These are phyloP conservation scores for Brachionus angularis DNA, from an alignment of 1,140 invertebrate species.

Conservation along the genomic window DNA sequence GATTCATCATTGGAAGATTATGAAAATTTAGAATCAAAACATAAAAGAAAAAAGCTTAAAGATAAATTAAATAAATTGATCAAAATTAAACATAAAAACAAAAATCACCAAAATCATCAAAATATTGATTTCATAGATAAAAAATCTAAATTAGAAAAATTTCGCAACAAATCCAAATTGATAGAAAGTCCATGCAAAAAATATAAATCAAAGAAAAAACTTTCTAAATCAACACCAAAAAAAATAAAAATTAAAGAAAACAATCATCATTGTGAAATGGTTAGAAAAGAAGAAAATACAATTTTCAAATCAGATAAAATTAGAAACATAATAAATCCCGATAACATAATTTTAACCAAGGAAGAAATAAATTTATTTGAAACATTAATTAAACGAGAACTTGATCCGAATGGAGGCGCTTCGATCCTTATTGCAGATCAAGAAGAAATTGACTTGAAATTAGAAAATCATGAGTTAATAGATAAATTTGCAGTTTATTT, in stretches of 20 bases:
- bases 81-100: background rate
- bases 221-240: too few relatives aligned
- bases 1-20: background rate
- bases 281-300: too few relatives aligned
- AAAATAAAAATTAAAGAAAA: too few relatives aligned
- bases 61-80: background rate
- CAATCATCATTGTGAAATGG: too few relatives aligned
- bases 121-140: too few relatives aligned
- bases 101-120: background rate
- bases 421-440: slow-evolving; percentile 85
- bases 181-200: too few relatives aligned
- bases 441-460: slow-evolving; percentile 72
- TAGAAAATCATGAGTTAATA: slow-evolving; percentile 67
- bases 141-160: background rate
- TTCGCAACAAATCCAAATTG: background rate
- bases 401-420: slow-evolving; percentile 91
- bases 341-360: background rate
- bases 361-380: slow-evolving; percentile 10
- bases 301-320: background rate
- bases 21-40: slow-evolving; percentile 4
- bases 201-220: too few relatives aligned
- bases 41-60: background rate
- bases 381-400: slow-evolving; percentile 75
- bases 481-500: slow-evolving; percentile 81
- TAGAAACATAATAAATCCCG: background rate